phyloP scores from a whole-genome alignment of 2,797 vertebrate species.

The Brachyrhaphis roseni region DNA sequence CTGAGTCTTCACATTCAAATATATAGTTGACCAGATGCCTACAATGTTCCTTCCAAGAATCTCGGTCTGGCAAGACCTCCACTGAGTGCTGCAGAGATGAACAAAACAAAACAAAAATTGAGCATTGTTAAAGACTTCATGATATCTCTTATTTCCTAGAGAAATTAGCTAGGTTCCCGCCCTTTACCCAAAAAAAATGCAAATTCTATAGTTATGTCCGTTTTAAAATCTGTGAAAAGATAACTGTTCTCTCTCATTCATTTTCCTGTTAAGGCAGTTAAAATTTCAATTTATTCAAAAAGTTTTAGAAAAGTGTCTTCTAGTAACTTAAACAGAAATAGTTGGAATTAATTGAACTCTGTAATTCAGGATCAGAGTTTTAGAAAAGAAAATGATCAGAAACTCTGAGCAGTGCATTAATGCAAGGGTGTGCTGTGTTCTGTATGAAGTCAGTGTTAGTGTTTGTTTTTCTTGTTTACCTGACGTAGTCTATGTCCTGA shows the following conservation, averaged over 20 bases:
- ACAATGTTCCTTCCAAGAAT: constrained; percentile 92
- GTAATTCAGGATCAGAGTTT: background rate
- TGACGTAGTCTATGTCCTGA: constrained; percentile 77
- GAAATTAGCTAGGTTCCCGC: background rate
- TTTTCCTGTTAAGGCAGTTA: background rate
- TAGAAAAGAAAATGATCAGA: background rate
- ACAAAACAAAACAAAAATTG: background rate
- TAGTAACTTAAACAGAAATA: background rate
- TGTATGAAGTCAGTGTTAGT: background rate
- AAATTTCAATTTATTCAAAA: background rate
- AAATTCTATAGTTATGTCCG: background rate
- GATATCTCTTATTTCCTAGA: no score
- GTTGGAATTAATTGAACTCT: background rate
- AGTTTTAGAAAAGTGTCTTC: background rate
- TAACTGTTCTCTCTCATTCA: background rate
- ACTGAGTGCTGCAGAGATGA: constrained; percentile 53
- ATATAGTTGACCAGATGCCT: constrained; percentile 90
- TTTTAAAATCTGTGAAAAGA: background rate
- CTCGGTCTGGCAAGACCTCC: constrained; percentile 83
- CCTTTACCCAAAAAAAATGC: background rate
- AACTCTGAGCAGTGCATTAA: background rate
- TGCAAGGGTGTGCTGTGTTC: background rate
- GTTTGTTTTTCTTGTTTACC: constrained; percentile 60
- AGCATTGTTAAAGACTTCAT: background rate
- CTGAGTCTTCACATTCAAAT: constrained; percentile 96